Evolutionary conservation across 2,113 vertebrate genomes (phyloP), one percentile per base, ranked within the genome.

Genomic region (Mobula hypostoma): DNA sequence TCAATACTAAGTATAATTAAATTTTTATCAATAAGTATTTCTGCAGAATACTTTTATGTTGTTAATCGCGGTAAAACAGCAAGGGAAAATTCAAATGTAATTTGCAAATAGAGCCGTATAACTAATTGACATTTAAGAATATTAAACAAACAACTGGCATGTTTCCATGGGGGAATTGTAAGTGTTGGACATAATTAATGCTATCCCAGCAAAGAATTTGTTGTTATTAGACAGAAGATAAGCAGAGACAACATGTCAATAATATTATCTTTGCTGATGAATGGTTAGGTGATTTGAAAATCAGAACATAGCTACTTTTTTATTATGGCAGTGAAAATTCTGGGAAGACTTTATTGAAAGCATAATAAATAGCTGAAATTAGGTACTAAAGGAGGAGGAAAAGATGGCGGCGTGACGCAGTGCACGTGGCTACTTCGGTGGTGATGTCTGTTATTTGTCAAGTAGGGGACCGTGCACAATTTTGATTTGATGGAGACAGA

Each of bases 211-310:
- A 2, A n/a, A 61, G 58, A 88, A 88, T 88, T 21, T n/a, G 27
- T n/a, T 88, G 24, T 27, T 27, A n/a, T 63, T 63, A 27, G 82
- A 27, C 9, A 88, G 24, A 29, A 88, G 61, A 15, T 48, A 88
- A n/a, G 83, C 56, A 88, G 27, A n/a, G 83, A n/a, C 61, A 61
- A n/a, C 58, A 63, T 63, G 83, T 88, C 83, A 88, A 88, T 88
- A 63, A n/a, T 63, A 27, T 63, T 19, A 88, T 63, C 58, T 88
- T 88, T 63, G 61, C 61, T 88, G 83, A 63, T 88, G 83, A 88
- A 88, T 88, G 83, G 7, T 88, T 88, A 29, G 83, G 58, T 11
- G 14, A 9, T 56, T 56, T n/a, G 29, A 88, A 29, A 88, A 63
- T 88, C 58, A 29, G 27, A 63, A 12, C 58, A 88, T 19, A 88